A percentile compares a stretch with the other conserved stretches of the same genome.
Evolutionary conservation across 1,140 invertebrate genomes (phyloP).

Genomic region (Heliconius himera): DNA sequence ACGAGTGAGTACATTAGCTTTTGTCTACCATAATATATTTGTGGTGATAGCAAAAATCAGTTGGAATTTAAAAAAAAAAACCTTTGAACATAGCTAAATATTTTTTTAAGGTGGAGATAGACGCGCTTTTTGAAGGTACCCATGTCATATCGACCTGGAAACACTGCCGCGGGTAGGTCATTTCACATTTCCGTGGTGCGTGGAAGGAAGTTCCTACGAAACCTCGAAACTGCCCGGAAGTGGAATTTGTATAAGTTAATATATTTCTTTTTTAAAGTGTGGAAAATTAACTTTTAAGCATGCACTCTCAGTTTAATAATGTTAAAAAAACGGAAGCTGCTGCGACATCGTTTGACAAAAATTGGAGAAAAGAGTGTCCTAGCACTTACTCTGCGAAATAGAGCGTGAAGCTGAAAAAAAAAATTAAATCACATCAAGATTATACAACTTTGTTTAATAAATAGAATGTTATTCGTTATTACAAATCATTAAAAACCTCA

Average conservation of each 20-base stretch:
- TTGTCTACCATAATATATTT: not conserved
- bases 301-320: too few species aligned
- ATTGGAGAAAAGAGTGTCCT: too few species aligned
- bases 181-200: too few species aligned
- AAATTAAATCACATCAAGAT: not conserved
- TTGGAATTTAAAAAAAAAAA: not conserved
- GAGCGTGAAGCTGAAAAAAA: not conserved
- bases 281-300: too few species aligned
- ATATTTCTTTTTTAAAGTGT: not conserved
- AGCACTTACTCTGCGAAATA: too few species aligned
- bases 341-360: too few species aligned
- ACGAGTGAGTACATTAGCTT: not conserved
- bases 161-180: too few species aligned
- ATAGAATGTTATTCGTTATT: not conserved
- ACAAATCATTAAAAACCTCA: constrained; percentile 1
- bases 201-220: too few species aligned
- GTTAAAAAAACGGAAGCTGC: too few species aligned
- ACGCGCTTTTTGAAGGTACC: too few species aligned
- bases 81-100: not conserved
- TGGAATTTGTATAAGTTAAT: not conserved
- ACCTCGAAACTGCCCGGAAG: not conserved
- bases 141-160: too few species aligned
- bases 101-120: too few species aligned
- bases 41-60: not conserved
- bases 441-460: not conserved